These are phyloP conservation scores for Gymnosoma rotundatum DNA, from an alignment of 2,888 invertebrate genomes.

Conservation along the genomic window DNA sequence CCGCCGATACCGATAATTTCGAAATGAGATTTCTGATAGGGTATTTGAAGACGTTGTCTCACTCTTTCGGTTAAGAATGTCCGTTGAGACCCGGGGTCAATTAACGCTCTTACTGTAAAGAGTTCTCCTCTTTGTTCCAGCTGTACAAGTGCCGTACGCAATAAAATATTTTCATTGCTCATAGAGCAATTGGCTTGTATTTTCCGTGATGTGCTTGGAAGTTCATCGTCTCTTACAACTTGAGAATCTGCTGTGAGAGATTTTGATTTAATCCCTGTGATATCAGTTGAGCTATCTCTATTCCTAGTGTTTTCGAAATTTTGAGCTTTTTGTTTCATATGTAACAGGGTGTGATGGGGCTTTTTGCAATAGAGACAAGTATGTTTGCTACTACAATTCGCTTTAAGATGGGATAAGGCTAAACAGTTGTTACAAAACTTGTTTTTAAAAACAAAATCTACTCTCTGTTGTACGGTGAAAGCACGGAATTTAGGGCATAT, in stretches of 20 bases:
- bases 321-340: neutral
- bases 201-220: too few relatives aligned
- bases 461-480: neutral
- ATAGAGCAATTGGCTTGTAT: too few relatives aligned
- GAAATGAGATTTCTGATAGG: neutral
- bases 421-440: conserved; percentile 9
- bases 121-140: neutral
- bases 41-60: neutral
- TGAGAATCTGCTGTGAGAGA: too few relatives aligned
- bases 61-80: neutral
- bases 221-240: too few relatives aligned
- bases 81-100: conserved; percentile 11
- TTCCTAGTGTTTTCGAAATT: neutral
- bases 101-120: conserved; percentile 16
- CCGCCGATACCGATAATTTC: conserved; percentile 26
- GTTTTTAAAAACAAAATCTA: neutral
- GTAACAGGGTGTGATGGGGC: neutral
- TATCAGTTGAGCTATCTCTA: too few relatives aligned
- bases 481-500: neutral
- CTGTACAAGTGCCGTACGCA: too few relatives aligned
- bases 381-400: neutral
- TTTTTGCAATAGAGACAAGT: neutral
- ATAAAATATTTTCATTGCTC: too few relatives aligned
- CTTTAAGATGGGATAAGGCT: neutral
- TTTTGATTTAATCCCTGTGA: too few relatives aligned